These are phyloP conservation scores for Seriola quinqueradiata DNA, from an alignment of 2,113 vertebrate genomes.

Conservation along the genomic window DNA sequence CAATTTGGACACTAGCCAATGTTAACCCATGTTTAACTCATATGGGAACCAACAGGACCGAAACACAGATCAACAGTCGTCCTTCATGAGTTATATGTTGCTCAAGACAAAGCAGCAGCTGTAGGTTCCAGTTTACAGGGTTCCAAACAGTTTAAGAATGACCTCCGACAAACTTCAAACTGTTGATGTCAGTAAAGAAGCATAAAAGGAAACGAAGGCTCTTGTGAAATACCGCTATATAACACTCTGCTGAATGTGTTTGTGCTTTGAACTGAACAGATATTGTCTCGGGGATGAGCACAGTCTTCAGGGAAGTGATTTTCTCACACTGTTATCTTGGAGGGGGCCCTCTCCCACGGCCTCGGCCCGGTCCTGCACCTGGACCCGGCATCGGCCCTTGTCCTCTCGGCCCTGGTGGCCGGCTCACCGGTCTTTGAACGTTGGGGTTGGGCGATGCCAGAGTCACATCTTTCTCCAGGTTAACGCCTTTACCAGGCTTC, in stretches of 20 bases:
- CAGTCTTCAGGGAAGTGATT: not conserved
- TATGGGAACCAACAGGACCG: too few relatives aligned
- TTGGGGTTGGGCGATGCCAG: conserved; percentile 73
- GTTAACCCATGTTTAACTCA: too few relatives aligned
- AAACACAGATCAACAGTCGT: not conserved
- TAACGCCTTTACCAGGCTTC: conserved; percentile 73
- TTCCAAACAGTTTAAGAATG: not conserved
- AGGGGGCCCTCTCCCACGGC: conserved; percentile 71
- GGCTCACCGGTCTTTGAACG: conserved; percentile 70
- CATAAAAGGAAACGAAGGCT: not conserved
- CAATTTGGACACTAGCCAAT: too few relatives aligned
- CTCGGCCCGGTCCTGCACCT: conserved; percentile 52
- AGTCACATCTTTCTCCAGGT: conserved; percentile 79
- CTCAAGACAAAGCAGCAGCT: not conserved
- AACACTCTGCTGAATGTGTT: not conserved
- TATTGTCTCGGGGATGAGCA: conserved; percentile 1
- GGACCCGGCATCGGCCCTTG: conserved; percentile 65
- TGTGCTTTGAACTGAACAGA: conserved; percentile 3
- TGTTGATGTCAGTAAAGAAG: not conserved
- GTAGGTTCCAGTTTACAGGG: not conserved
- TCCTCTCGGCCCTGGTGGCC: conserved; percentile 58
- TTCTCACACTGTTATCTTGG: conserved; percentile 59
- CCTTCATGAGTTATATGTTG: not conserved
- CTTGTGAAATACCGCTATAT: not conserved
- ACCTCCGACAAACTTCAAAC: not conserved